Evolutionary conservation across 1,140 invertebrate species (phyloP), one percentile per base, ranked within the genome.

Genomic region (Bombus haemorrhoidalis): DNA sequence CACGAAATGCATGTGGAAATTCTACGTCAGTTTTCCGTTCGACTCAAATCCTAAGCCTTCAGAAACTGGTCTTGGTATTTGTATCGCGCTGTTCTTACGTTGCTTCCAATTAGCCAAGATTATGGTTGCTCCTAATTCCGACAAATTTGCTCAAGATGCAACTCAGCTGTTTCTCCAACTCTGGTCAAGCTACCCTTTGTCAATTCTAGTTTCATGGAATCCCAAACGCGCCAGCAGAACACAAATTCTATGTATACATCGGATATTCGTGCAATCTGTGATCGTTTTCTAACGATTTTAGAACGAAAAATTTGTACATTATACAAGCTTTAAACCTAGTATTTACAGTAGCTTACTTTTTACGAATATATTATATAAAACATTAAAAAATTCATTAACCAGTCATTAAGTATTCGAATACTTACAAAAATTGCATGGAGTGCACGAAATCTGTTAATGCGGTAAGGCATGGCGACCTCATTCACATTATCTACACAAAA

Each of bases 51-150:
- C 64, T 32, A 83, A 77, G 6, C 2, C 53, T 39, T n/a, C n/a
- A 9, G 2, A 5, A 18, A 28, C 1, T 10, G 22, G 37, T 10
- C 18, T 41, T 39, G 47, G 13, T 69, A 71, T 84, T 78, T 59
- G 37, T 75, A 53, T 71, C 37, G 66, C 64, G 53, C 18, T 78
- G 62, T 84, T 84, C 82, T 71, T 84, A 41, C 37, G 47, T 32
- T 71, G 64, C 64, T 34, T 22, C 25, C 75, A 84, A 78, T 84
- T 78, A 84, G 64, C 82, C 32, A 59, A 84, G 82, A 84, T 84
- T 84, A 84, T 78, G 62, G 82, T 25, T 47, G 32, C 47, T 53
- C 32, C 53, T 22, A 5, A 57, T 25, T 75, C 62, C 43, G n/a
- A 18, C 28, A n/a, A 78, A 53, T 78, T 84, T 47, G n/a, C 47